Conservation (phyloP, 2,888 invertebrate species). For the Priocnemis perturbator region DNA sequence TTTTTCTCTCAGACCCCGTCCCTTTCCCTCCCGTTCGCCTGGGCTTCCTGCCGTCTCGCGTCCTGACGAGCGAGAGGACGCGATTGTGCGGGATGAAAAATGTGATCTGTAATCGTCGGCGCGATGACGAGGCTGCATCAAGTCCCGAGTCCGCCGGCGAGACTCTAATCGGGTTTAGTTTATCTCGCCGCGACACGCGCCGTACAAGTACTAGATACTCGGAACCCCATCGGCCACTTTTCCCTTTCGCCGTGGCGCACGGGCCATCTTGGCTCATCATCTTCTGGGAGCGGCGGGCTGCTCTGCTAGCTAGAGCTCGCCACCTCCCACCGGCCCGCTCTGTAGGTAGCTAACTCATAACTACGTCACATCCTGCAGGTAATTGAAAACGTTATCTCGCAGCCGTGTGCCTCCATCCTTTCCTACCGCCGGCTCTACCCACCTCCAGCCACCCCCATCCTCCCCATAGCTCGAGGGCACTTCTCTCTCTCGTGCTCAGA, state of each 20-base stretch:
- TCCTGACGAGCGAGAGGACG: neutral
- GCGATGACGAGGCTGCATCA: slow-evolving; percentile 12
- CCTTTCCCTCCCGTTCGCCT: neutral
- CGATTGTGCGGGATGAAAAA: slow-evolving; percentile 27
- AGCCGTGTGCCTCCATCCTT: slow-evolving; percentile 65
- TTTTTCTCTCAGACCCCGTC: slow-evolving; percentile 36
- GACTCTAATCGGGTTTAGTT: slow-evolving; percentile 66
- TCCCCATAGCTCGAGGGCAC: slow-evolving; percentile 55
- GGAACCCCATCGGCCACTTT: too few species aligned
- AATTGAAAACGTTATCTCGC: slow-evolving; percentile 75
- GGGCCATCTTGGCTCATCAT: slow-evolving; percentile 69
- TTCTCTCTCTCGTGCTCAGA: slow-evolving; percentile 52
- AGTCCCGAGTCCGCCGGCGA: neutral
- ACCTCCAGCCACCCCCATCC: slow-evolving; percentile 24
- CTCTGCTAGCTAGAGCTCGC: slow-evolving; percentile 26
- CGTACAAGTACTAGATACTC: slow-evolving; percentile 57
- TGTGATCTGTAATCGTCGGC: slow-evolving; percentile 30
- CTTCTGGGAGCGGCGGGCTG: slow-evolving; percentile 58
- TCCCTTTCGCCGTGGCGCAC: neutral
- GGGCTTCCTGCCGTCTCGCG: slow-evolving; percentile 2
- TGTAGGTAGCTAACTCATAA: slow-evolving; percentile 73
- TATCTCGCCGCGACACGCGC: slow-evolving; percentile 66
- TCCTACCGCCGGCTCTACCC: slow-evolving; percentile 57
- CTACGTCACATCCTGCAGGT: slow-evolving; percentile 75
- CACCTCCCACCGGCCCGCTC: slow-evolving; percentile 37